A percentile compares a stretch with the other conserved stretches of the same genome.
Evolutionary conservation across 2,113 vertebrate genomes (phyloP).

Genomic region (Cephalopterus ornatus): DNA sequence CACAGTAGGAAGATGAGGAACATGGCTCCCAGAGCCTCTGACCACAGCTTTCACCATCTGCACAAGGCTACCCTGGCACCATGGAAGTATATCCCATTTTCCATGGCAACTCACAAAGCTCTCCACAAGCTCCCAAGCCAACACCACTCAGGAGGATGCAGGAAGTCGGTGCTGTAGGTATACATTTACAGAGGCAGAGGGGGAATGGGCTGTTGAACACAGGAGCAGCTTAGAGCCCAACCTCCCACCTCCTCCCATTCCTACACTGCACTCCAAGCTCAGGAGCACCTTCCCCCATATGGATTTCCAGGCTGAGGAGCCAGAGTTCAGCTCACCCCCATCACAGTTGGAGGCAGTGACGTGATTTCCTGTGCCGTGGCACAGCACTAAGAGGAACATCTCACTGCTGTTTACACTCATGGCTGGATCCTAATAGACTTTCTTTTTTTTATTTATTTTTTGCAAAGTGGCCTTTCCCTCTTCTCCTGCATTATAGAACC

Average conservation of each 20-base stretch:
- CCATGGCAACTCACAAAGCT: not conserved
- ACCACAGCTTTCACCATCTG: not conserved
- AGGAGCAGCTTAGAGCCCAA: not conserved
- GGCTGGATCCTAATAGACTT: not conserved
- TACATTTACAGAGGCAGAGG: not conserved
- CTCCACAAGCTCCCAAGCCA: not conserved
- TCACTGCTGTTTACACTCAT: not conserved
- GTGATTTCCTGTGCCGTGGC: not conserved
- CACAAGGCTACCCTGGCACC: not conserved
- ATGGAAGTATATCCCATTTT: not conserved
- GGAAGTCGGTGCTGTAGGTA: not conserved
- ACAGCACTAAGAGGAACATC: not conserved
- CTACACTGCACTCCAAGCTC: not conserved
- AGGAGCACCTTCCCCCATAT: not conserved
- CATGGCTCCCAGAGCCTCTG: not conserved
- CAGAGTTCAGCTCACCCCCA: not conserved
- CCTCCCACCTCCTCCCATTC: not conserved
- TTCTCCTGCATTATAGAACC: not conserved
- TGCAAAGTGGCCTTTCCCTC: not conserved
- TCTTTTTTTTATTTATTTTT: not conserved
- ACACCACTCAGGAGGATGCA: not conserved
- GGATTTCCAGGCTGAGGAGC: not conserved
- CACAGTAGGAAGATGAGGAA: not conserved
- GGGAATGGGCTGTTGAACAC: not conserved
- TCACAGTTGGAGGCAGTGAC: not conserved